A percentile compares a stretch with the other conserved stretches of the same genome.
phyloP scores from a whole-genome alignment of 2,888 invertebrate species.

The Drosophila vallismaia region DNA sequence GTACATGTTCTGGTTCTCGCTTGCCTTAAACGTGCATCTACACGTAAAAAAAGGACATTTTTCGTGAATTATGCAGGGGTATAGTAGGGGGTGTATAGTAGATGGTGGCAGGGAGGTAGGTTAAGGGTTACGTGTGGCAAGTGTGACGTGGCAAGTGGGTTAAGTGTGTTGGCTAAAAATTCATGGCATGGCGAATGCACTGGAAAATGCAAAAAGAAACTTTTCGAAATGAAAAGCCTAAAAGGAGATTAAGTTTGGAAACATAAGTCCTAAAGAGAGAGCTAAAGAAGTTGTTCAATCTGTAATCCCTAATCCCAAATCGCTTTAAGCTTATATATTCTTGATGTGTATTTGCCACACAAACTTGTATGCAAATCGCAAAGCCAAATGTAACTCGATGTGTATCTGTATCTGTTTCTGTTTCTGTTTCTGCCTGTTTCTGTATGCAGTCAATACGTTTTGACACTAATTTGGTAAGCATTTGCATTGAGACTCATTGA shows the following conservation, averaged over 20 bases:
- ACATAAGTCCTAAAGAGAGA: not conserved
- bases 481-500: conserved; percentile 70
- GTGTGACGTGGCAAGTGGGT: conserved; percentile 66
- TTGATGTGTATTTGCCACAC: no score
- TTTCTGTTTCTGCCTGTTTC: conserved; percentile 28
- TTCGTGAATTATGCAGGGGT: conserved; percentile 62
- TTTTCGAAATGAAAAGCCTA: no score
- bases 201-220: not conserved
- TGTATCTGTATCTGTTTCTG: conserved; percentile 24
- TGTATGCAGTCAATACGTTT: conserved; percentile 69
- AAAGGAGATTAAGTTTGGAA: not conserved
- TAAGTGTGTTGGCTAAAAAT: conserved; percentile 74
- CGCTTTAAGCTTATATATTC: no score
- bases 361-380: no score
- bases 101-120: not conserved
- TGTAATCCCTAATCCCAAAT: no score
- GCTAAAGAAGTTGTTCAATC: no score
- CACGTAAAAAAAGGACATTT: conserved; percentile 27
- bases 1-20: conserved; percentile 3
- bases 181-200: conserved; percentile 52
- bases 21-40: conserved; percentile 60
- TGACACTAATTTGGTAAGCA: conserved; percentile 73
- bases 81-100: not conserved
- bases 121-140: conserved; percentile 14
- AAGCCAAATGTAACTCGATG: not conserved